These are phyloP conservation scores for Rhea pennata DNA, from an alignment of 2,113 vertebrate species.

Conservation along the genomic window DNA sequence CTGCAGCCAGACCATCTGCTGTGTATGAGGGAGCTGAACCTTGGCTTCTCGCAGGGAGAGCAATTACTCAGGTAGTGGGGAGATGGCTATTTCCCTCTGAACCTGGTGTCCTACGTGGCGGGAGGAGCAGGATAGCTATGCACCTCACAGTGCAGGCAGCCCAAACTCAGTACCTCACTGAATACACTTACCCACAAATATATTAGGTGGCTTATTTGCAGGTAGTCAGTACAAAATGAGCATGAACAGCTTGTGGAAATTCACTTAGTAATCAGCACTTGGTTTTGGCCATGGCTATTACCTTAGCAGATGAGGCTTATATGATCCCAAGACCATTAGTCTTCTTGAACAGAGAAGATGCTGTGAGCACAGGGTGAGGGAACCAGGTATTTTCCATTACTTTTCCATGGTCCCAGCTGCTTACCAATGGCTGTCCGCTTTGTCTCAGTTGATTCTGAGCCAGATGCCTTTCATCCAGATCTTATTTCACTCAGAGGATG, in stretches of 20 bases:
- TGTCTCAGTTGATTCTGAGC: slow-evolving; percentile 8
- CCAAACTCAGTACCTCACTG: not conserved
- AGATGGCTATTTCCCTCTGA: not conserved
- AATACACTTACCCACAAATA: not conserved
- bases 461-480: not conserved
- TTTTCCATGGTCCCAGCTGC: not conserved
- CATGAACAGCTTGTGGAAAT: slow-evolving; percentile 16
- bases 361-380: slow-evolving; percentile 29
- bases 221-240: not conserved
- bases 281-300: not conserved
- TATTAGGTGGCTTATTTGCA: not conserved
- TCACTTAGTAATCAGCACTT: slow-evolving; percentile 19
- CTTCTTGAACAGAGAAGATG: not conserved
- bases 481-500: not conserved
- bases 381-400: not conserved
- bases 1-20: not conserved
- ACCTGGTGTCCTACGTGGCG: accelerated
- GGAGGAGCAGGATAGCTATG: not conserved
- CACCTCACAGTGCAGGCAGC: not conserved
- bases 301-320: not conserved
- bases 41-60: not conserved
- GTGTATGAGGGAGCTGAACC: not conserved
- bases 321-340: slow-evolving; percentile 3
- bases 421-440: not conserved
- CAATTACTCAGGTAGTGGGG: accelerated